A percentile compares a stretch with the other conserved stretches of the same genome.
Conservation (phyloP, 2,797 vertebrate species). For the Cyclura pinguis region DNA sequence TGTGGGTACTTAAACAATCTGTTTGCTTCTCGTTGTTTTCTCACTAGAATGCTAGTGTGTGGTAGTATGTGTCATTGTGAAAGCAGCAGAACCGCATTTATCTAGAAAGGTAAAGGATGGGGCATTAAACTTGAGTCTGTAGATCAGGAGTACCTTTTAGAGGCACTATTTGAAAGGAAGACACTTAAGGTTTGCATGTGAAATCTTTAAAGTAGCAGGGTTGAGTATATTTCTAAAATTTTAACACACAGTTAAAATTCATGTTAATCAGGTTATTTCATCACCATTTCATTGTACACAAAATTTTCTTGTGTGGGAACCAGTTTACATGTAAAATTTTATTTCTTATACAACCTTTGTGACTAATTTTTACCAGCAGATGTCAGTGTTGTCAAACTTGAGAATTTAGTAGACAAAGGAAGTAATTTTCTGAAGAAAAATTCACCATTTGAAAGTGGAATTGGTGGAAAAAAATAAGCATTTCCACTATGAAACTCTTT, state of each 20-base stretch:
- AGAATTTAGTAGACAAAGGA: constrained; percentile 68
- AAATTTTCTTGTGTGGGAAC: not conserved
- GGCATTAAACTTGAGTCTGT: not conserved
- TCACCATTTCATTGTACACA: not conserved
- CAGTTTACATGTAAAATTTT: not conserved
- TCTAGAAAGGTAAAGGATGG: not conserved
- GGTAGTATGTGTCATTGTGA: not conserved
- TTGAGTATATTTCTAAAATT: constrained; percentile 8
- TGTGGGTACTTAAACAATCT: constrained; percentile 1
- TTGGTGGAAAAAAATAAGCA: constrained; percentile 1
- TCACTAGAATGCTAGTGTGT: not conserved
- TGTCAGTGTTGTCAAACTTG: constrained; percentile 75
- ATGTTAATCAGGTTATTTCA: constrained; percentile 4
- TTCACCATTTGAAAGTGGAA: constrained; percentile 65
- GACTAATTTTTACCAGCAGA: constrained; percentile 75
- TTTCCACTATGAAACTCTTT: constrained; percentile 45
- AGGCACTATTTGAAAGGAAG: not conserved
- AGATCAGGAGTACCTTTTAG: not conserved
- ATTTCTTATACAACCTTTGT: constrained; percentile 48
- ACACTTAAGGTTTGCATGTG: not conserved
- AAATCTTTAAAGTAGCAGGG: constrained; percentile 1
- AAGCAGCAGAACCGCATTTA: not conserved
- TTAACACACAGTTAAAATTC: not conserved
- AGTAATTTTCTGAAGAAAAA: constrained; percentile 75
- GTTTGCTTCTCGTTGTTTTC: not conserved